Conservation (phyloP, 35 echinoderm and acorn worm species). For the Ophioderma brevispina region DNA sequence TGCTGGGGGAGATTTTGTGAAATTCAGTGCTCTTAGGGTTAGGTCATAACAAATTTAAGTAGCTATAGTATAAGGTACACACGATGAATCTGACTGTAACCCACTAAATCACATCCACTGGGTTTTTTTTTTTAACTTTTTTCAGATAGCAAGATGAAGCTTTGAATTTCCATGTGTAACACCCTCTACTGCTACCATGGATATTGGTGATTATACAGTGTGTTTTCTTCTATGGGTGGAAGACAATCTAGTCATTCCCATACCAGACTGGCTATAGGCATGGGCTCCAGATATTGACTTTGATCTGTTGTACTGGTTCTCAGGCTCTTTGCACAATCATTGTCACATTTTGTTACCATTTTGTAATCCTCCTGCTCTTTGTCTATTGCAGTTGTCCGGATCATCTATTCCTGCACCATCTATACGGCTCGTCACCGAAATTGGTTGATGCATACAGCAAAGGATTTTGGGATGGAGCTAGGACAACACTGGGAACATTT, state of each 20-base stretch:
- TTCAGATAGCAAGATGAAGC: too few relatives aligned
- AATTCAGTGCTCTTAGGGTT: too few relatives aligned
- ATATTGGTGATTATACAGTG: neutral
- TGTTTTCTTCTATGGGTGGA: slow-evolving; percentile 8
- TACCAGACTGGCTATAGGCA: slow-evolving; percentile 25
- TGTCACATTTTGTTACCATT: slow-evolving; percentile 62
- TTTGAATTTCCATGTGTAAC: too few relatives aligned
- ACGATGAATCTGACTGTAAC: too few relatives aligned
- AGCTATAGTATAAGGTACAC: too few relatives aligned
- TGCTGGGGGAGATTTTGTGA: too few relatives aligned
- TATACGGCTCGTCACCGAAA: slow-evolving; percentile 62
- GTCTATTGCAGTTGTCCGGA: slow-evolving; percentile 59
- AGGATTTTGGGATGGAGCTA: slow-evolving; percentile 81
- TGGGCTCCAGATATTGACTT: slow-evolving; percentile 38
- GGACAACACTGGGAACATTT: slow-evolving; percentile 66
- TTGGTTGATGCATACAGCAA: slow-evolving; percentile 72
- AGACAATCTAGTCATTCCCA: neutral
- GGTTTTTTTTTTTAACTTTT: too few relatives aligned
- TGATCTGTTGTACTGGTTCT: slow-evolving; percentile 73
- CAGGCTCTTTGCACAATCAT: slow-evolving; percentile 65
- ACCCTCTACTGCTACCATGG: neutral
- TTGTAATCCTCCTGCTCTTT: slow-evolving; percentile 60
- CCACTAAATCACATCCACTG: too few relatives aligned
- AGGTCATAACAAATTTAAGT: too few relatives aligned
- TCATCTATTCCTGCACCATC: slow-evolving; percentile 72